Evolutionary conservation across 37 sponge, comb jelly and placozoan genomes (phyloP).

Genomic region (Aplysina aerophoba): DNA sequence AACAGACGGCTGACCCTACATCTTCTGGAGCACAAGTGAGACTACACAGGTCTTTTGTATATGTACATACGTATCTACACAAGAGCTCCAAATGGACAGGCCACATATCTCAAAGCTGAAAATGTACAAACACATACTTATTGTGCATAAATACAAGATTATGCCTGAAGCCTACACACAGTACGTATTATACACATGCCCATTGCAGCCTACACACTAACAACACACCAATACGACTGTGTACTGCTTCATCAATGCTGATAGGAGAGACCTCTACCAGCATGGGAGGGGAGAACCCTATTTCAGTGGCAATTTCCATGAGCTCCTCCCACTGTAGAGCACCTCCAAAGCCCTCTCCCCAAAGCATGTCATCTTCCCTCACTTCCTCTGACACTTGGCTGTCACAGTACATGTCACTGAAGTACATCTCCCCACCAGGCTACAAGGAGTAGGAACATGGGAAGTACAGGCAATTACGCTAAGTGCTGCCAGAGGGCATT

Average conservation of each 20-base stretch:
- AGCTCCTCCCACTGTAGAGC: conserved; percentile 84
- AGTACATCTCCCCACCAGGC: conserved; percentile 88
- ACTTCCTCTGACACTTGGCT: conserved; percentile 47
- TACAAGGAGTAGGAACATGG: not conserved
- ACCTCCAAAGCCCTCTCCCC: conserved; percentile 88
- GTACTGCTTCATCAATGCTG: conserved; percentile 37
- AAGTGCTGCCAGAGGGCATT: too few relatives aligned
- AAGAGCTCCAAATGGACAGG: too few relatives aligned
- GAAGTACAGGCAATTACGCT: not conserved
- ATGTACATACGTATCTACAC: not conserved
- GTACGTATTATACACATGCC: too few relatives aligned
- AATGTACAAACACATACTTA: too few relatives aligned
- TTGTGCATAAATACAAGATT: too few relatives aligned
- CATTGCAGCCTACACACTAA: not conserved
- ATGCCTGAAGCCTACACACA: too few relatives aligned
- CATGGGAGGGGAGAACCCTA: conserved; percentile 85
- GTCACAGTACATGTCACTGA: conserved; percentile 82
- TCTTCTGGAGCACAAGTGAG: too few relatives aligned
- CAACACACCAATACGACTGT: conserved; percentile 33
- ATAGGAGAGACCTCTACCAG: conserved; percentile 63
- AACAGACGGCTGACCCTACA: too few relatives aligned
- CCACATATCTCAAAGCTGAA: too few relatives aligned
- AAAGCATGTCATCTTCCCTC: conserved; percentile 52
- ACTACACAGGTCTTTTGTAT: too few relatives aligned
- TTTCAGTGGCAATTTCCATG: conserved; percentile 61